These are phyloP conservation scores for Tetragonisca angustula DNA, from an alignment of 2,888 invertebrate genomes.

Conservation along the genomic window DNA sequence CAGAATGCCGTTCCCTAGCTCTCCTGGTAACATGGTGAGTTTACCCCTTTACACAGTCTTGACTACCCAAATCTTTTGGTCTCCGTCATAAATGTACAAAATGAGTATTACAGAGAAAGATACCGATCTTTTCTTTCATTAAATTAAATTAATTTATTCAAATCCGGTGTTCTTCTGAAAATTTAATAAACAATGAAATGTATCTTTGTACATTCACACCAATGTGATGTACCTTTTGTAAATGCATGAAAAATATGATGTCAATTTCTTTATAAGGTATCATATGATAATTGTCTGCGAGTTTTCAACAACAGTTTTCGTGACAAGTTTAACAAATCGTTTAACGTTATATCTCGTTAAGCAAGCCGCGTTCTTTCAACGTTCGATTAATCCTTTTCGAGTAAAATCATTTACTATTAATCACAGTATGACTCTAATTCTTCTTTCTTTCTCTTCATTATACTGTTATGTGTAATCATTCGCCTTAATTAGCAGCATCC, in stretches of 20 bases:
- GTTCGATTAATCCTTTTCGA: slow-evolving; percentile 47
- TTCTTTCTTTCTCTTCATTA: slow-evolving; percentile 63
- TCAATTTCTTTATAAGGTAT: neutral
- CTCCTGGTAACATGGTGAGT: neutral
- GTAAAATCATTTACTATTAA: slow-evolving; percentile 51
- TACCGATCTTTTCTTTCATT: neutral
- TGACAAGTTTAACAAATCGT: neutral
- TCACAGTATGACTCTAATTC: slow-evolving; percentile 38
- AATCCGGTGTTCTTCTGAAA: neutral
- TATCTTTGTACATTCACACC: no score
- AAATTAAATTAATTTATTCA: neutral
- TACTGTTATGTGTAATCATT: slow-evolving; percentile 65
- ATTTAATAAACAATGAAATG: neutral
- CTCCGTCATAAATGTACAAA: neutral
- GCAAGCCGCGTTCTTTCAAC: slow-evolving; percentile 24
- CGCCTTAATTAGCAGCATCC: slow-evolving; percentile 60
- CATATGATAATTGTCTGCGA: neutral
- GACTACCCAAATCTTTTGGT: neutral
- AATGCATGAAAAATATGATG: neutral
- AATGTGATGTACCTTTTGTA: neutral
- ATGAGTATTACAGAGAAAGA: neutral
- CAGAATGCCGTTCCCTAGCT: neutral
- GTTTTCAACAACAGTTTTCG: neutral
- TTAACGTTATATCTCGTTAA: slow-evolving; percentile 39
- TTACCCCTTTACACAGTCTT: neutral